A percentile compares a stretch with the other conserved stretches of the same genome.
phyloP scores from a whole-genome alignment of 2,888 invertebrate genomes.

The Melolontha melolontha region DNA sequence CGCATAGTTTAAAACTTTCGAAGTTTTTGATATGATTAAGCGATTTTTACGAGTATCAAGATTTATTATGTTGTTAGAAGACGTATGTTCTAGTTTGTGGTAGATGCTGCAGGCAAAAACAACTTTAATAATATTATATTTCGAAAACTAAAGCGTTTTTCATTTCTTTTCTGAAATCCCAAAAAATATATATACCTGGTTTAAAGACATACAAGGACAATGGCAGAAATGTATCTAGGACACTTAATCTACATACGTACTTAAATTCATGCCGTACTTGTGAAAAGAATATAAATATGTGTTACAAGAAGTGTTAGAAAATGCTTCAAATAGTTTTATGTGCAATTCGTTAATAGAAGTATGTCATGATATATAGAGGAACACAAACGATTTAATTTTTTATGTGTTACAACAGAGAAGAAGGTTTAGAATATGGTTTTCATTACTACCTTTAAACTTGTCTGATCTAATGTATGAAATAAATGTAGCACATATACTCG shows the following conservation, averaged over 20 bases:
- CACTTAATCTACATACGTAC: conserved; percentile 42
- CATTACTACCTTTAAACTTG: too few species aligned
- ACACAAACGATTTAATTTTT: conserved; percentile 11
- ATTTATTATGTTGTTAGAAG: not conserved
- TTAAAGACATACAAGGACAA: not conserved
- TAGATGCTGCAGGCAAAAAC: too few species aligned
- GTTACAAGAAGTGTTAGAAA: conserved; percentile 36
- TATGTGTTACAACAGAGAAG: not conserved
- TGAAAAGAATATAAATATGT: conserved; percentile 39
- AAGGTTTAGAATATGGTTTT: not conserved
- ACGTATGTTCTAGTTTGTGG: too few species aligned
- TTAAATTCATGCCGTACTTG: conserved; percentile 40
- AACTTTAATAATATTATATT: too few species aligned
- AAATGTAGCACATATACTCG: too few species aligned
- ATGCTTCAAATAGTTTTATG: conserved; percentile 19
- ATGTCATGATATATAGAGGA: conserved; percentile 14
- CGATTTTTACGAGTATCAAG: conserved; percentile 1
- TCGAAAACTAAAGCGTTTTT: too few species aligned
- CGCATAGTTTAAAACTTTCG: too few species aligned
- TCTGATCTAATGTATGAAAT: too few species aligned
- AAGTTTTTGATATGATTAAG: not conserved
- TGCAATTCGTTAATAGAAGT: conserved; percentile 15
- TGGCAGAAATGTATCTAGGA: conserved; percentile 20
- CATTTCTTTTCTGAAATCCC: not conserved
- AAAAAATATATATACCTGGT: not conserved